phyloP scores from a whole-genome alignment of 2,113 vertebrate species.

The Podocnemis expansa region DNA sequence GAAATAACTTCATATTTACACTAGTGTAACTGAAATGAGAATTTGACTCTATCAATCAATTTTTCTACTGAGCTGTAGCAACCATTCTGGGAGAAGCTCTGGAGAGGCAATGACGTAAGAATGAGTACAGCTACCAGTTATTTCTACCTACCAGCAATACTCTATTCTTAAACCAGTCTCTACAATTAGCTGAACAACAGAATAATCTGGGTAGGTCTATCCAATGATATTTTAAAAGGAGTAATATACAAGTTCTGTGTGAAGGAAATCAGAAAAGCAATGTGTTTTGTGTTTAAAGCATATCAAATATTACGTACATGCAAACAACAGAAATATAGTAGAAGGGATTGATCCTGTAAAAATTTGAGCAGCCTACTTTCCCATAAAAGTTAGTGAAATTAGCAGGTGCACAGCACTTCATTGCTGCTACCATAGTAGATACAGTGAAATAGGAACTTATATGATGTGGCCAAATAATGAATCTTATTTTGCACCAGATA shows the following conservation, averaged over 20 bases:
- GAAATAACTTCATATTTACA: not conserved
- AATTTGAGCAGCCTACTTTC: not conserved
- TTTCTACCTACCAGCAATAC: not conserved
- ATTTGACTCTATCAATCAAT: not conserved
- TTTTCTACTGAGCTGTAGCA: not conserved
- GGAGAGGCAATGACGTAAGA: not conserved
- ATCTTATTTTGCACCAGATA: not conserved
- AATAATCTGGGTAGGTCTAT: rapidly evolving
- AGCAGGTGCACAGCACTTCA: not conserved
- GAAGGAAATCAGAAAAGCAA: not conserved
- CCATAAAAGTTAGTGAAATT: not conserved
- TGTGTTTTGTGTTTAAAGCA: not conserved
- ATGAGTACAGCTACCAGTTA: not conserved
- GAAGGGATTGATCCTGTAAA: not conserved
- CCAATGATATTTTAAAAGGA: not conserved
- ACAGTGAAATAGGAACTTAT: not conserved
- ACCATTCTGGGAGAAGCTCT: not conserved
- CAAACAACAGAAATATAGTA: not conserved
- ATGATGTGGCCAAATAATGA: not conserved
- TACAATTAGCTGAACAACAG: not conserved
- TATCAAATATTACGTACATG: too few relatives aligned
- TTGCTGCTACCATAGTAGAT: not conserved
- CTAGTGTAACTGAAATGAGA: not conserved
- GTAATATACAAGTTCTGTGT: not conserved
- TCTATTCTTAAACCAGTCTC: not conserved